Evolutionary conservation across 2,797 vertebrate genomes (phyloP), one percentile per base, ranked within the genome.

Genomic region (Delichon dasypus): DNA sequence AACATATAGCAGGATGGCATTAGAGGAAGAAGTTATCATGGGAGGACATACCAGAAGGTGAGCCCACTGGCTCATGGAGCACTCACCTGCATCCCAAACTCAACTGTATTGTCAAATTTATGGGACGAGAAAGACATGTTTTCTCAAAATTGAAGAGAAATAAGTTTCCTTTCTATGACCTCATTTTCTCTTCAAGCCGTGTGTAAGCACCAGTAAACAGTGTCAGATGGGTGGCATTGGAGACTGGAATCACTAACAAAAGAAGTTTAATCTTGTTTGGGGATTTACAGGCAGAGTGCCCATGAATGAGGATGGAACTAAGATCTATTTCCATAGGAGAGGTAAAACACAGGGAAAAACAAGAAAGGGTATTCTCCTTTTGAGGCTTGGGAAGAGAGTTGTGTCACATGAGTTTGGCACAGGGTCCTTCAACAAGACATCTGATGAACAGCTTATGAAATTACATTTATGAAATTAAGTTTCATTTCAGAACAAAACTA

Each of bases 381-480:
- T 4, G 14, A 75, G 64, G 29, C 61, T 84, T 89, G 67, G 30
- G 50, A 89, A 93, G 70, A 68, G 61, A 44, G 64, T 45, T 88
- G 42, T 77, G 54, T 93, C 83, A 95, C 68, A 70, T 70, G 47
- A 54, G 7, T 66, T 94, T 96, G 78, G 60, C 75, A 83, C 47
- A 45, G 60, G n/a, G 88, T 83, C 76, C 65, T 64, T 95, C 64
- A 85, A 64, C 3, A 22, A 96, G 90, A 81, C 22, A 93, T 73
- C 58, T 85, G 66, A 94, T 88, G 80, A 95, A 88, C 54, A 88
- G 64, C 68, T 96, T 95, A 89, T 81, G 88, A 96, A 96, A 95
- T 90, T 93, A 94, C 81, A 89, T 96, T 83, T 96, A 91, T 73
- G 88, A 96, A 96, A 96, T 90, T 93, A 89, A 84, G 83, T 94